Percentiles rank a stretch among this genome's conserved stretches.
Conservation (phyloP, 2,888 invertebrate genomes). For the Clitarchus hookeri region DNA sequence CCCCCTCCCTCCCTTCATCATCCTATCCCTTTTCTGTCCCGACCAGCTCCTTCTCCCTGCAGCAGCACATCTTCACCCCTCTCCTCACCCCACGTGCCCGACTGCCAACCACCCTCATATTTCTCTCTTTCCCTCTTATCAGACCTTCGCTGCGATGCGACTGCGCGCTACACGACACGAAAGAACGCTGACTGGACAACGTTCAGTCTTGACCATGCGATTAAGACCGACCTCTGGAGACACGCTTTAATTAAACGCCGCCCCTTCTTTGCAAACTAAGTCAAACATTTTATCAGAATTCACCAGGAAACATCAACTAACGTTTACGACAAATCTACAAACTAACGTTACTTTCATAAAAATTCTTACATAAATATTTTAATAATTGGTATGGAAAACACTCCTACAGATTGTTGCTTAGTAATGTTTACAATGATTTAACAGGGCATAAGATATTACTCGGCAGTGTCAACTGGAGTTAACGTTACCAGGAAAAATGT, state of each 20-base stretch:
- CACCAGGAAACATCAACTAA: no score
- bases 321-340: no score
- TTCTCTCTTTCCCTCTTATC: not conserved
- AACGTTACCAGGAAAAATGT: no score
- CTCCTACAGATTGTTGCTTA: no score
- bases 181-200: not conserved
- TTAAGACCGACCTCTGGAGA: not conserved
- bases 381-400: no score
- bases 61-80: slow-evolving; percentile 6
- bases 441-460: no score
- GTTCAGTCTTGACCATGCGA: not conserved
- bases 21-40: not conserved
- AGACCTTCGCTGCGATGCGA: slow-evolving; percentile 1
- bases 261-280: no score
- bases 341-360: no score
- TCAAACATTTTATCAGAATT: no score
- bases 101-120: not conserved
- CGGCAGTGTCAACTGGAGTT: no score
- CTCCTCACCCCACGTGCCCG: not conserved
- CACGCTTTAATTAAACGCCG: not conserved
- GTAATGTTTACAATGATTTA: no score
- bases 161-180: slow-evolving; percentile 10
- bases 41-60: not conserved
- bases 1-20: not conserved
- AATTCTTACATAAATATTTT: no score